Base-by-base conservation (phyloP, 2,888 invertebrate genomes). In the Mesorhabditis spiculigera region DNA sequence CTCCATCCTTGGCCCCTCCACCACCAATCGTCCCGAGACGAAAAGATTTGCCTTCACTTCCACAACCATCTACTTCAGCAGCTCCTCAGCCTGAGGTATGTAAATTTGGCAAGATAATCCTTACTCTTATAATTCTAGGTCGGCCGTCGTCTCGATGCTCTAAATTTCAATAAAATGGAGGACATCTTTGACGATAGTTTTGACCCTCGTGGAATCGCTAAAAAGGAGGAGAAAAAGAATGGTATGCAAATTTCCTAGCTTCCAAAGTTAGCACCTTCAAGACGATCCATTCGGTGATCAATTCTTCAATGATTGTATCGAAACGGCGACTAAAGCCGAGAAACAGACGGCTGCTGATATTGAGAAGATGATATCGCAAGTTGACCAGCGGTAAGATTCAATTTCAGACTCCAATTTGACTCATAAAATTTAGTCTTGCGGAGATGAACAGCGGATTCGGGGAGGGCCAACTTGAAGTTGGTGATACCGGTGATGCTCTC, bases 171-270 rank as follows among this genome's bases (percentile, higher is more conserved):
- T 82, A 91, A 86, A 43, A 61, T 76, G 63, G 73, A 72, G 28
- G 75, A 78, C 45, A 65, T 81, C 3, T 82, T 81, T 66, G 82
- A 82, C 62, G 86, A 87, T 64, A 84, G 93, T 87, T 94, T 94
- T 86, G 93, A 94, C 89, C 94, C 94, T 0, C 90, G 94, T 74
- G 93, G 93, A 41, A 91, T 90, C 80, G 93, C 93, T 86, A 90
- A 89, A 65, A 81, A 81, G 70, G 69, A 45, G 67, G 67, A 28
- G 28, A 66, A 58, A 45, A 41, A 63, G 68, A 68, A 69, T 43
- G 44, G 63, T 63, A n/a, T 43, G 68, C 45, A 43, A 41, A 8
- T 43, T 41, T 16, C 5, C 13, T 13, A 67, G 13, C 8, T 43
- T 13, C 44, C 8, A 10, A 13, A 65, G 65, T 63, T 45, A 61